Evolutionary conservation across 2,797 vertebrate genomes (phyloP).

Genomic region (Anomalospiza imberbis): DNA sequence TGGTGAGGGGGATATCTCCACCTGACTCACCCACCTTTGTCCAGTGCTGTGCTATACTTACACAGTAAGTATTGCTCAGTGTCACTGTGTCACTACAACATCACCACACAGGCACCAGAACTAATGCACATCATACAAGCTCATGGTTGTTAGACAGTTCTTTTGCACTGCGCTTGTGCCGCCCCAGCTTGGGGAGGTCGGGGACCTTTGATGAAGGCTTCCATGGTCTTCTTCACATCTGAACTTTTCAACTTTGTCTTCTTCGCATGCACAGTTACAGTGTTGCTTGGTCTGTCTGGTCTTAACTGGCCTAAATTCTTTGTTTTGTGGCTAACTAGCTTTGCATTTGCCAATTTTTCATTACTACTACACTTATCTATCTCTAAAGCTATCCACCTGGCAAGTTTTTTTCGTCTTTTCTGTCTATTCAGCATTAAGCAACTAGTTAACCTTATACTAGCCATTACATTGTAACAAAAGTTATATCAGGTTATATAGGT

Average conservation of each 20-base stretch:
- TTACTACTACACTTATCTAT: not conserved
- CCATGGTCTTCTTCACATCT: not conserved
- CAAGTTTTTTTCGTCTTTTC: not conserved
- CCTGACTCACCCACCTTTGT: not conserved
- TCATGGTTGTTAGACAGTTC: not conserved
- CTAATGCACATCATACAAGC: not conserved
- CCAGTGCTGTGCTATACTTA: not conserved
- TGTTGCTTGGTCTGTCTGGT: not conserved
- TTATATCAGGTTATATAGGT: not conserved
- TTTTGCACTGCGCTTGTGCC: accelerated
- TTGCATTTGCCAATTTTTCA: not conserved
- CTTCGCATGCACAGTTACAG: accelerated
- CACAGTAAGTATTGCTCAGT: not conserved
- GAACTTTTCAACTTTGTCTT: not conserved
- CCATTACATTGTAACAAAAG: not conserved
- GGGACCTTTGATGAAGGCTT: not conserved
- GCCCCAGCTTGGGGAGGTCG: accelerated
- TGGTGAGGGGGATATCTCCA: not conserved
- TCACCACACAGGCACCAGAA: not conserved
- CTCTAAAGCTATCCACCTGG: not conserved
- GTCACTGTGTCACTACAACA: not conserved
- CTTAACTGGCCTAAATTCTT: not conserved
- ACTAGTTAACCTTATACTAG: not conserved
- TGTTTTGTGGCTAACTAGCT: not conserved
- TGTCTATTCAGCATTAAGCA: not conserved